Evolutionary conservation across 2,888 invertebrate species (phyloP).

Genomic region (Pimpla rufipes): DNA sequence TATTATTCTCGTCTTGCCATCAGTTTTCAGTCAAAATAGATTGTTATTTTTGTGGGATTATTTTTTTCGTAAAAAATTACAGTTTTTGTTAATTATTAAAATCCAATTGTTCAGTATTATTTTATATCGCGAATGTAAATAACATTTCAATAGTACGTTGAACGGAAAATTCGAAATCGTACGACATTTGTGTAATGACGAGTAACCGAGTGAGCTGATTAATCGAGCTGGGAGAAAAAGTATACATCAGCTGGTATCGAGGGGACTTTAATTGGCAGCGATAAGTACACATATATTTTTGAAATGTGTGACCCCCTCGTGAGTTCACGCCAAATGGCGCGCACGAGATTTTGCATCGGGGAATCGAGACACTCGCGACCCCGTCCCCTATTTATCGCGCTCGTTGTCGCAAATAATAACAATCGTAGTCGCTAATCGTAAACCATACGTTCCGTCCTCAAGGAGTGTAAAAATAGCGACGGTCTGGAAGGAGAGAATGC

Average conservation of each 20-base stretch:
- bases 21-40: too few relatives aligned
- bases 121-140: neutral
- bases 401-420: constrained; percentile 29
- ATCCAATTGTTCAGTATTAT: neutral
- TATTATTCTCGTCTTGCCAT: neutral
- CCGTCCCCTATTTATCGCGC: neutral
- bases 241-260: constrained; percentile 15
- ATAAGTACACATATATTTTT: constrained; percentile 36
- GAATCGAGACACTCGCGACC: neutral
- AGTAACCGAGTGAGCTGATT: neutral
- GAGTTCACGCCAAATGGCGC: neutral
- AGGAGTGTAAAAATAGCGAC: neutral
- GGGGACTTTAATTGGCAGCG: constrained; percentile 25
- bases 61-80: neutral
- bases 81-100: neutral
- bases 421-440: constrained; percentile 22
- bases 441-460: neutral
- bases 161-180: neutral
- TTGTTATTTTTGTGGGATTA: neutral
- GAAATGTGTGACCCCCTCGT: constrained; percentile 9
- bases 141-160: neutral
- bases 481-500: neutral
- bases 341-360: neutral
- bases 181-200: neutral
- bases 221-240: neutral